Conservation (phyloP, 2,888 invertebrate genomes). For the Lithophane leautieri region DNA sequence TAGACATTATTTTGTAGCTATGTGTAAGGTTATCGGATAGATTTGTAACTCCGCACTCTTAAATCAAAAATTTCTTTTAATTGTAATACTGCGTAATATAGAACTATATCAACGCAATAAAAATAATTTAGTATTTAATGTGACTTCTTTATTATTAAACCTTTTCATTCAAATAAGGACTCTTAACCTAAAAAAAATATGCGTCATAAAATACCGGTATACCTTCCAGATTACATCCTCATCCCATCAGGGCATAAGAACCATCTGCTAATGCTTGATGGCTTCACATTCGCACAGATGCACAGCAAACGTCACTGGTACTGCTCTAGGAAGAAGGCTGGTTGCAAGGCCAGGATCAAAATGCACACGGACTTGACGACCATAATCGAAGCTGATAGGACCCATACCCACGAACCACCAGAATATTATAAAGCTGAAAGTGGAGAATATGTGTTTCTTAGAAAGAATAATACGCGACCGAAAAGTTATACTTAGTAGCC, state of each 20-base stretch:
- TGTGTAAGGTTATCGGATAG: not conserved
- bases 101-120: not conserved
- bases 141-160: not conserved
- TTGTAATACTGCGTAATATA: not conserved
- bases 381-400: constrained; percentile 52
- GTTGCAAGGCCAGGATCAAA: constrained; percentile 66
- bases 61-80: not conserved
- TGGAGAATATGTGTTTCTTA: constrained; percentile 62
- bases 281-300: constrained; percentile 67
- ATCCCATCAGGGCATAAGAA: constrained; percentile 58
- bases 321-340: constrained; percentile 59
- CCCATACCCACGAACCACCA: constrained; percentile 70
- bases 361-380: constrained; percentile 53
- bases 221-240: constrained; percentile 58
- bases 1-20: not conserved
- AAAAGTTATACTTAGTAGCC: not conserved
- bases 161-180: not conserved
- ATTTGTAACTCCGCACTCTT: not conserved
- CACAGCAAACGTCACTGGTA: constrained; percentile 61
- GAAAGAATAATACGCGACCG: not conserved
- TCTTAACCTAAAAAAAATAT: not conserved
- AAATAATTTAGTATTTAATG: not conserved
- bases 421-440: constrained; percentile 49
- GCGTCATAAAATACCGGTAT: not conserved
- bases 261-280: constrained; percentile 61